These are phyloP conservation scores for Scartelaos histophorus DNA, from an alignment of 2,113 vertebrate genomes.

Conservation along the genomic window DNA sequence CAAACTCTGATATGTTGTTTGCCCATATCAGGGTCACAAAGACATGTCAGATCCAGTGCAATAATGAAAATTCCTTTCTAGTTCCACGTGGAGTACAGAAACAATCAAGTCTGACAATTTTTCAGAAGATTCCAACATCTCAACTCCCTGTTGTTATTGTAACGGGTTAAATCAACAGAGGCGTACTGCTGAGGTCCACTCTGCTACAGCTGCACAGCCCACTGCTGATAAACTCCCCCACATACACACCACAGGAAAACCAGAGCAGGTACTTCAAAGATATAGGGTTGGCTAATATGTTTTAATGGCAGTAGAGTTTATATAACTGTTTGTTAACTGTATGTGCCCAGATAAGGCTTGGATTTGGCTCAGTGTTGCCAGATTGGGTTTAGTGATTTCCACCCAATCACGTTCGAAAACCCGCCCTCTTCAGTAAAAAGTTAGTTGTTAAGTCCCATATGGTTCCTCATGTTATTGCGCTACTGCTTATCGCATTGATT, in stretches of 20 bases:
- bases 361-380: too few relatives aligned
- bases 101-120: neutral
- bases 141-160: neutral
- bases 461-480: too few relatives aligned
- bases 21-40: neutral
- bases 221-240: constrained; percentile 29
- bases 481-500: too few relatives aligned
- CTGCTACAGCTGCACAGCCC: constrained; percentile 39
- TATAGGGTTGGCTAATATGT: too few relatives aligned
- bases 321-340: too few relatives aligned
- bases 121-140: neutral
- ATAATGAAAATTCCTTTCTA: neutral
- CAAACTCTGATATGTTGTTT: neutral
- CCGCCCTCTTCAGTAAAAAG: too few relatives aligned
- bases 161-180: neutral
- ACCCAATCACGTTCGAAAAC: too few relatives aligned
- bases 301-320: too few relatives aligned
- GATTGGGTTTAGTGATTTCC: too few relatives aligned
- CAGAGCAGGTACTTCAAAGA: too few relatives aligned
- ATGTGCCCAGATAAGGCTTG: too few relatives aligned
- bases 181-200: neutral
- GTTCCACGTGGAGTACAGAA: neutral
- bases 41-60: neutral
- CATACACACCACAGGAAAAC: neutral
- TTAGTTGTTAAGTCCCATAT: too few relatives aligned